Percentiles rank a stretch among this genome's conserved stretches.
phyloP scores from a whole-genome alignment of 2,113 vertebrate species.

The Rana temporaria region DNA sequence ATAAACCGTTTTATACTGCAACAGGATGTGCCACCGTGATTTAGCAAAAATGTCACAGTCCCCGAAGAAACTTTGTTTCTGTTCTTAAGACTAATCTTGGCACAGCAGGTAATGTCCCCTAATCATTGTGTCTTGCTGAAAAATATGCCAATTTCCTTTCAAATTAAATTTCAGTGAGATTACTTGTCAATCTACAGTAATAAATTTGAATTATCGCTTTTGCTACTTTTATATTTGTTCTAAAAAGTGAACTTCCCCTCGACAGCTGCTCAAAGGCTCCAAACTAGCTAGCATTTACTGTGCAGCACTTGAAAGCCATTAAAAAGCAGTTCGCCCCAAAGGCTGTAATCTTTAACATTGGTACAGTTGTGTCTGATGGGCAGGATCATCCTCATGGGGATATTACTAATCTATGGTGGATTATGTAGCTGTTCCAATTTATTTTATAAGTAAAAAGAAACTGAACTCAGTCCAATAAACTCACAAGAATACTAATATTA shows the following conservation, averaged over 20 bases:
- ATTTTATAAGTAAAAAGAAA: no score
- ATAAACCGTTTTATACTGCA: no score
- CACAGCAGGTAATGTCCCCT: not conserved
- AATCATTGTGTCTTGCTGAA: not conserved
- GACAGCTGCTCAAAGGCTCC: not conserved
- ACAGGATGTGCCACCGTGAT: not conserved
- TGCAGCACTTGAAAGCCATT: not conserved
- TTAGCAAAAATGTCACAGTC: not conserved
- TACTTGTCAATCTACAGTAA: not conserved
- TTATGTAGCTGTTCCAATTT: not conserved
- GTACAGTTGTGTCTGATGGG: constrained; percentile 1
- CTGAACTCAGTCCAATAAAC: no score
- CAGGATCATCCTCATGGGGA: not conserved
- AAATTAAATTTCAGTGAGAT: not conserved
- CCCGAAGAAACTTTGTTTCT: not conserved
- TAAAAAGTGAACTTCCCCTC: not conserved
- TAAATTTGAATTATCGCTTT: not conserved
- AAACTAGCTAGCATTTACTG: not conserved
- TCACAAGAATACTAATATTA: no score
- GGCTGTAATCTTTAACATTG: not conserved
- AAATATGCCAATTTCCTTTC: not conserved
- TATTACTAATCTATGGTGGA: not conserved
- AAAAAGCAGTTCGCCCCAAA: not conserved
- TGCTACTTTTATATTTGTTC: not conserved
- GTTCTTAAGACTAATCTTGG: constrained; percentile 1